Percentiles rank a stretch among this genome's conserved stretches.
Evolutionary conservation across 2,113 vertebrate species (phyloP).

Genomic region (Phodopus roborovskii): DNA sequence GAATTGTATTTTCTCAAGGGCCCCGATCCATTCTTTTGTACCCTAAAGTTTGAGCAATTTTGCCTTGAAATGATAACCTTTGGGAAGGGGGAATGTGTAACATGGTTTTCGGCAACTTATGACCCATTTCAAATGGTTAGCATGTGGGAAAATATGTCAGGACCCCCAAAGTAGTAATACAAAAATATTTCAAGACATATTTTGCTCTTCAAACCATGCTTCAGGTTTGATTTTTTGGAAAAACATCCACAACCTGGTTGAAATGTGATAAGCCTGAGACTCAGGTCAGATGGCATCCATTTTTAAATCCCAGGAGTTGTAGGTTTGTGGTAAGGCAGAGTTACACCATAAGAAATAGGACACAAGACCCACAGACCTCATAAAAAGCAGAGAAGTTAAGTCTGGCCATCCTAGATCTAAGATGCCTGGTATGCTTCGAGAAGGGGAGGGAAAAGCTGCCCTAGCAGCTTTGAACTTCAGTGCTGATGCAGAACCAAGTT

Average conservation of each 20-base stretch:
- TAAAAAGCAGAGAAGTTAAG: background rate
- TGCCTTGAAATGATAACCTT: background rate
- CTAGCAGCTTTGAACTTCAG: constrained; percentile 3
- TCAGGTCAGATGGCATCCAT: background rate
- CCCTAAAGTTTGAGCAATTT: background rate
- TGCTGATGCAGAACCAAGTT: background rate
- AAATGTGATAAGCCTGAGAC: constrained; percentile 28
- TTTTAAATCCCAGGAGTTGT: constrained; percentile 20
- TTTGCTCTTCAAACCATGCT: background rate
- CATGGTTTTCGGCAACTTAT: background rate
- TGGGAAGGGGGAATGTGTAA: background rate
- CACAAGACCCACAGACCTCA: constrained; percentile 10
- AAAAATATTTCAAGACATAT: background rate
- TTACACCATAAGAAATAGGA: constrained; percentile 17
- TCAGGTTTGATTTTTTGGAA: background rate
- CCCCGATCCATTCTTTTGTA: background rate
- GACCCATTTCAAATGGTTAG: background rate
- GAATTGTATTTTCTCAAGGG: background rate
- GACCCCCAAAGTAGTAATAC: background rate
- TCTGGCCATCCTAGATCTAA: background rate
- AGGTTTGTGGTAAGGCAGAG: background rate
- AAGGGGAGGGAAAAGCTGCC: background rate
- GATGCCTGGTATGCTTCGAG: constrained; percentile 25
- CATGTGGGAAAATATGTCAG: background rate
- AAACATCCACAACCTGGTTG: constrained; percentile 38